phyloP scores from a whole-genome alignment of 1,140 invertebrate genomes.

The Triops longicaudatus region DNA sequence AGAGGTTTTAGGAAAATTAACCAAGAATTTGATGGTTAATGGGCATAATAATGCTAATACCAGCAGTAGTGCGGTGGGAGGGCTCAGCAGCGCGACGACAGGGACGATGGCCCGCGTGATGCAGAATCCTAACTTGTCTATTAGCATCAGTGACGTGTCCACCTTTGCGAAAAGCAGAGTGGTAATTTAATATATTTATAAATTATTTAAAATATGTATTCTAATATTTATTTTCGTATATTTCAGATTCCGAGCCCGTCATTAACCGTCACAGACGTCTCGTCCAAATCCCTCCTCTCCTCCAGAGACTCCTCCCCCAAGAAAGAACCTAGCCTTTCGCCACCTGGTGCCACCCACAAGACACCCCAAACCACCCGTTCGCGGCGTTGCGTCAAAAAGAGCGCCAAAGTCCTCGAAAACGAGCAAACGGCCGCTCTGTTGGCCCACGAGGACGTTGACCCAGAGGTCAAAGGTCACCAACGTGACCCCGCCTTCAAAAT shows the following conservation, averaged over 20 bases:
- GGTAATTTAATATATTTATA: not conserved
- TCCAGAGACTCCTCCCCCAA: too few species aligned
- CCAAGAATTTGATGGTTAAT: not conserved
- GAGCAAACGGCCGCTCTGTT: not conserved
- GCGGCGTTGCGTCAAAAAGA: not conserved
- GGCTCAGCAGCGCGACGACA: not conserved
- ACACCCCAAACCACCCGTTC: not conserved
- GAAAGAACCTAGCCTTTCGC: not conserved
- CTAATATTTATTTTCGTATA: too few species aligned
- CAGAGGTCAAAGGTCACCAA: not conserved
- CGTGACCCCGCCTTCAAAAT: not conserved
- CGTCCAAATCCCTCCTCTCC: too few species aligned
- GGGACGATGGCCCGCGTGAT: not conserved
- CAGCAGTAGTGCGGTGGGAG: too few species aligned
- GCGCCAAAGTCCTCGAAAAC: not conserved
- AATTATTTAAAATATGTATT: too few species aligned
- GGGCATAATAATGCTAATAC: not conserved
- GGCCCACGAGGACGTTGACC: not conserved
- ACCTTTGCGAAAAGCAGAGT: not conserved
- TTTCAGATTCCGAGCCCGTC: too few species aligned
- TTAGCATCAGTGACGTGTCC: not conserved
- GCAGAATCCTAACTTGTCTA: not conserved
- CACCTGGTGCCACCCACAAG: not conserved
- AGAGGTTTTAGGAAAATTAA: not conserved
- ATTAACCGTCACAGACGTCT: too few species aligned